These are phyloP conservation scores for Trileptium ribeirensis DNA, from an alignment of 2,888 invertebrate species.

Conservation along the genomic window DNA sequence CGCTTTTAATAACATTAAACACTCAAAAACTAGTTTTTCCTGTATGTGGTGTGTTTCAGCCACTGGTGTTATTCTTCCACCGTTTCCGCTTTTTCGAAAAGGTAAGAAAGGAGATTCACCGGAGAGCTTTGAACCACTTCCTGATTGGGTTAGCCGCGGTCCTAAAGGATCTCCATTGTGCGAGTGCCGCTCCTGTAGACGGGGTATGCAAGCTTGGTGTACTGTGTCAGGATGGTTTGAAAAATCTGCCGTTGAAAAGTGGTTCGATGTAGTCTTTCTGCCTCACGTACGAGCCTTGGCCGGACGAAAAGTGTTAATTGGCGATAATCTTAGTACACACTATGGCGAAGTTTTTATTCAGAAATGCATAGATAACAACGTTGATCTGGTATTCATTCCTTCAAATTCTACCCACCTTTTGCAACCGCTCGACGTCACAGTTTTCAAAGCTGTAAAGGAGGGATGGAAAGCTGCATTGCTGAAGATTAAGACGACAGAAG, in stretches of 20 bases:
- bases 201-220: neutral
- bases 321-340: constrained; percentile 52
- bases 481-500: neutral
- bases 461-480: too few relatives aligned
- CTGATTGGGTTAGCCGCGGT: neutral
- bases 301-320: constrained; percentile 50
- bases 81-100: neutral
- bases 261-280: constrained; percentile 43
- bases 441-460: constrained; percentile 43
- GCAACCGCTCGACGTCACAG: constrained; percentile 50
- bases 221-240: constrained; percentile 49
- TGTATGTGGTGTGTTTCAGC: neutral
- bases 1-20: too few relatives aligned
- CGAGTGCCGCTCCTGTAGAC: neutral
- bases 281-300: constrained; percentile 39
- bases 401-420: constrained; percentile 47
- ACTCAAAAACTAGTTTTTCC: neutral
- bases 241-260: constrained; percentile 42
- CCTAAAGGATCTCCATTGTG: neutral
- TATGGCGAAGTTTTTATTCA: constrained; percentile 43
- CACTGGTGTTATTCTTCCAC: neutral
- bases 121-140: neutral
- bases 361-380: constrained; percentile 47
- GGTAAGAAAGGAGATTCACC: neutral
- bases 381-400: constrained; percentile 48